phyloP scores from a whole-genome alignment of 1,140 invertebrate species.

The Spodoptera frugiperda region DNA sequence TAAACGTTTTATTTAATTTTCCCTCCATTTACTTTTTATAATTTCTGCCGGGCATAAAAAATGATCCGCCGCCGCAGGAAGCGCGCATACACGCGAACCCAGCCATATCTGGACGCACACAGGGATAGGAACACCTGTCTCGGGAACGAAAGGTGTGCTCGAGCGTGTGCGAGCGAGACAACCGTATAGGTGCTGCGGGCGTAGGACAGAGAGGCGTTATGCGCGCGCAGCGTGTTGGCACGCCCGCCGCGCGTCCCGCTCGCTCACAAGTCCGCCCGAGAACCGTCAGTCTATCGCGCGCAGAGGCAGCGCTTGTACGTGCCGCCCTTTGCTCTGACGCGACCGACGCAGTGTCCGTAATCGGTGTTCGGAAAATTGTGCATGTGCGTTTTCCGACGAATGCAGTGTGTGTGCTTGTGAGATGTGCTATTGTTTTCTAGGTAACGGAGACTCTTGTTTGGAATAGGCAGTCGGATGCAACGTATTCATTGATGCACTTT shows the following conservation, averaged over 20 bases:
- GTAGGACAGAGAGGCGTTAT: constrained; percentile 70
- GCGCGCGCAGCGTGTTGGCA: constrained; percentile 80
- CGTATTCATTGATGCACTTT: constrained; percentile 59
- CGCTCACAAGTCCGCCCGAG: constrained; percentile 70
- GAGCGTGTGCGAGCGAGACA: constrained; percentile 71
- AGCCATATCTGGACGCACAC: constrained; percentile 77
- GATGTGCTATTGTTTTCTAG: constrained; percentile 86
- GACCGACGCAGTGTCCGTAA: constrained; percentile 83
- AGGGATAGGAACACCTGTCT: constrained; percentile 82
- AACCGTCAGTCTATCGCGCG: constrained; percentile 82
- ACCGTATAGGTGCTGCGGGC: constrained; percentile 59
- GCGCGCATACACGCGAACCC: constrained; percentile 71
- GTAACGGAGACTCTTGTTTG: constrained; percentile 74
- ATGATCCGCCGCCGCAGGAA: constrained; percentile 85
- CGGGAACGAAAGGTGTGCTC: constrained; percentile 85
- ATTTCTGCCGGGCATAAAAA: constrained; percentile 85
- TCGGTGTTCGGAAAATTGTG: constrained; percentile 85
- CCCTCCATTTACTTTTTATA: constrained; percentile 86
- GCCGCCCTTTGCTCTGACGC: constrained; percentile 76
- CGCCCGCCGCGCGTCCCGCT: constrained; percentile 84
- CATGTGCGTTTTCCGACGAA: constrained; percentile 84
- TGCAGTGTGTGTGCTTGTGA: constrained; percentile 84
- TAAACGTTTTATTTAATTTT: constrained; percentile 86
- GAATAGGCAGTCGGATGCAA: constrained; percentile 72
- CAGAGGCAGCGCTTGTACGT: constrained; percentile 78